Conservation (phyloP, 2,113 vertebrate genomes). For the Falcunculus frontatus region DNA sequence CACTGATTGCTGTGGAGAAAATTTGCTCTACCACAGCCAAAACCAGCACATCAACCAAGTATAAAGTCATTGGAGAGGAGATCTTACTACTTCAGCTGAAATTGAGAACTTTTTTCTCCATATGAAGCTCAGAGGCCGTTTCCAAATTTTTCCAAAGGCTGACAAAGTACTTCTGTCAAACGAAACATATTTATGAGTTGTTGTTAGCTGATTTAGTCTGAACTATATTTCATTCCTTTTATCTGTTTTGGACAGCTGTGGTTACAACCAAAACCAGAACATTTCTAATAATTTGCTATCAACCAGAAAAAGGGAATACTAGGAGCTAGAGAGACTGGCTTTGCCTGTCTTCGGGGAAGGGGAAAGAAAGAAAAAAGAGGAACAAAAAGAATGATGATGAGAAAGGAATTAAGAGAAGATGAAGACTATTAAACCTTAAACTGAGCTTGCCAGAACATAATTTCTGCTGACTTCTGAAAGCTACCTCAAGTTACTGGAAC, state of each 20-base stretch:
- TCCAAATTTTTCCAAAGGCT: neutral
- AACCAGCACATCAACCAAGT: neutral
- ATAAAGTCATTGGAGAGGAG: neutral
- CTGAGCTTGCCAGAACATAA: neutral
- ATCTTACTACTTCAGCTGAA: neutral
- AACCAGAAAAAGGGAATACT: neutral
- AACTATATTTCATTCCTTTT: neutral
- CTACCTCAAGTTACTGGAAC: neutral
- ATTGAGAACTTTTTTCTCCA: neutral
- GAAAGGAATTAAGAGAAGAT: neutral
- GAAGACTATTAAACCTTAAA: neutral
- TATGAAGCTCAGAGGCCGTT: neutral
- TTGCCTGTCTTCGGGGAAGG: neutral
- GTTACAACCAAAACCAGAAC: neutral
- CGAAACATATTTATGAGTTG: neutral
- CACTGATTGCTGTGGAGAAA: neutral
- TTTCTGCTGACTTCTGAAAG: neutral
- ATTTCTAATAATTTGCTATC: neutral
- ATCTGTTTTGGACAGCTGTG: neutral
- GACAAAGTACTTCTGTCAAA: neutral
- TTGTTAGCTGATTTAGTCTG: neutral
- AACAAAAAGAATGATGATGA: neutral
- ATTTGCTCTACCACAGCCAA: neutral
- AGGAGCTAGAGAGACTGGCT: neutral
- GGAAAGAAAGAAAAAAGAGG: rapidly evolving